phyloP scores from a whole-genome alignment of 2,888 invertebrate genomes.

The Carcina quercana region DNA sequence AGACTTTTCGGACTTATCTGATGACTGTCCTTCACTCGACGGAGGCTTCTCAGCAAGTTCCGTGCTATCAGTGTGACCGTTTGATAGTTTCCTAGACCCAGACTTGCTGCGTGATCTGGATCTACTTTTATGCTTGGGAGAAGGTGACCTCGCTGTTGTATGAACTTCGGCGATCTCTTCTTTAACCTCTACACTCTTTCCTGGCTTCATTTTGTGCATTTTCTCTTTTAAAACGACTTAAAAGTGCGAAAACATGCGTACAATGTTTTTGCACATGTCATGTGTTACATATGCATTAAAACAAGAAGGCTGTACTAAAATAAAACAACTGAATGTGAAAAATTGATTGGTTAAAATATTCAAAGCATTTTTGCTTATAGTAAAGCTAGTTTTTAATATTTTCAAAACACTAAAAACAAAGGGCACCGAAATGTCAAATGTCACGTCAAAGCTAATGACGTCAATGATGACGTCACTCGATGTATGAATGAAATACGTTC shows the following conservation, averaged over 20 bases:
- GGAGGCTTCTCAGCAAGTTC: conserved; percentile 24
- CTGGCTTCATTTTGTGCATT: conserved; percentile 50
- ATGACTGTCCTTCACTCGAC: conserved; percentile 25
- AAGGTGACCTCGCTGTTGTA: conserved; percentile 52
- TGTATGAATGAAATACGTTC: conserved; percentile 1
- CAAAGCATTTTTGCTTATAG: conserved; percentile 16
- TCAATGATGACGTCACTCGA: conserved; percentile 23
- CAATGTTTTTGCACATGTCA: background rate
- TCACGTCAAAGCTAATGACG: conserved; percentile 46
- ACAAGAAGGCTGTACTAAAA: conserved; percentile 2
- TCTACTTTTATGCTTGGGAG: conserved; percentile 42
- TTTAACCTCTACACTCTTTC: conserved; percentile 46
- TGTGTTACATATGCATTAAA: conserved; percentile 2
- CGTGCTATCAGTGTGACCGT: conserved; percentile 38
- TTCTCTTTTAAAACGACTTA: conserved; percentile 19
- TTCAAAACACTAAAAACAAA: conserved; percentile 24
- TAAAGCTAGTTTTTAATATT: conserved; percentile 12
- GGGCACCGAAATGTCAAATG: conserved; percentile 35
- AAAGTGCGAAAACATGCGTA: conserved; percentile 18
- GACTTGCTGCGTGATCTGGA: conserved; percentile 48
- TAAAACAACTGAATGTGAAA: conserved; percentile 1
- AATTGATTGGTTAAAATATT: background rate
- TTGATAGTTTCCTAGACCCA: conserved; percentile 53
- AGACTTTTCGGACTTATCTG: conserved; percentile 37
- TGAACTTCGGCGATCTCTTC: conserved; percentile 67